Conservation (phyloP, 2,113 vertebrate genomes). For the Cacatua alba region DNA sequence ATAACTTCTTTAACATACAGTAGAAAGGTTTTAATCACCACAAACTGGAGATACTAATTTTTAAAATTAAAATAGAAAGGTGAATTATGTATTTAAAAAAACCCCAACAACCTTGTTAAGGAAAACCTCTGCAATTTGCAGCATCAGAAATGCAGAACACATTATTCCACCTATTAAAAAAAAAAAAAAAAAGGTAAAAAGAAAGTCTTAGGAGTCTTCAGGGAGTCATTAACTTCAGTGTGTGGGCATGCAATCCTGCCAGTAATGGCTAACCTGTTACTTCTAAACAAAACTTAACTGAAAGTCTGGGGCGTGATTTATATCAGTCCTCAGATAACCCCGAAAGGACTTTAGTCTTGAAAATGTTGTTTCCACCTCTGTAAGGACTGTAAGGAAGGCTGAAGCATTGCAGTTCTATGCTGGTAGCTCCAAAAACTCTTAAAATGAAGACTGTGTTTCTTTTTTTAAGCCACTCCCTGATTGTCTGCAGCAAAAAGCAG, state of each 20-base stretch:
- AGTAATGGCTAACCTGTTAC: neutral
- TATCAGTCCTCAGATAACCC: neutral
- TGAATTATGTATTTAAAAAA: neutral
- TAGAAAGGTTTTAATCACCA: neutral
- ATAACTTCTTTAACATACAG: neutral
- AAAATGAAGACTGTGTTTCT: neutral
- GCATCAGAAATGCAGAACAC: neutral
- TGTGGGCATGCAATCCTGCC: neutral
- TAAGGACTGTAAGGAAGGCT: neutral
- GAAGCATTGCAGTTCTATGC: neutral
- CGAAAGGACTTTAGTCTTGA: neutral
- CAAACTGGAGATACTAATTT: rapidly evolving
- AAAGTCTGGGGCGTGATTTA: neutral
- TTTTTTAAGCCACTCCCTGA: neutral
- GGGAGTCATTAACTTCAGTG: neutral
- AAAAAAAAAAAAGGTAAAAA: neutral
- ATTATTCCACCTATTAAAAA: neutral
- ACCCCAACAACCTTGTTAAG: neutral
- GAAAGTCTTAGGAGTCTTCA: neutral
- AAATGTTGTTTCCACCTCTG: neutral
- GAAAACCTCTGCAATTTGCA: neutral
- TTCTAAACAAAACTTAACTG: neutral
- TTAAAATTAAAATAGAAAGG: neutral
- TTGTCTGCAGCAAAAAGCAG: neutral
- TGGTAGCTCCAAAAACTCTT: neutral